These are phyloP conservation scores for Homalodisca vitripennis DNA, from an alignment of 1,140 invertebrate genomes.

Conservation along the genomic window DNA sequence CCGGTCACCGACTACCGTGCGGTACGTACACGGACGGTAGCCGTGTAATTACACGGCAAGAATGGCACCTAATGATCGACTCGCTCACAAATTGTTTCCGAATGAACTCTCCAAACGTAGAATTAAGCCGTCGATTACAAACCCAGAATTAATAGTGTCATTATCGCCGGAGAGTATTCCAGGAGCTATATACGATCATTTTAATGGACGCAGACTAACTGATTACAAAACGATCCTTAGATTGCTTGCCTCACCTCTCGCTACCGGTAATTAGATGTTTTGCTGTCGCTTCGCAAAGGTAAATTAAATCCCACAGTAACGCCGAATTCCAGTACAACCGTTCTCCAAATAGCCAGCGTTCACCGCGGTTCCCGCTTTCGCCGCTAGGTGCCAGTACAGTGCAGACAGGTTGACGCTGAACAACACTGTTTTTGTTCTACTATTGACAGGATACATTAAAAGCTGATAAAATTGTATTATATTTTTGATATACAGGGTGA, in stretches of 20 bases:
- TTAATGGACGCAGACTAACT: not conserved
- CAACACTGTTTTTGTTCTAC: too few relatives aligned
- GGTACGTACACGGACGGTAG: not conserved
- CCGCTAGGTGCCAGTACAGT: too few relatives aligned
- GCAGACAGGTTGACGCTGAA: too few relatives aligned
- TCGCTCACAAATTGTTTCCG: constrained; percentile 8
- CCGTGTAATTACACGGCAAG: not conserved
- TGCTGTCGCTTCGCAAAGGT: not conserved
- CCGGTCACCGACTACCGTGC: too few relatives aligned
- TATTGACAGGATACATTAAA: too few relatives aligned
- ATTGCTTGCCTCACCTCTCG: too few relatives aligned
- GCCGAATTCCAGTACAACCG: not conserved
- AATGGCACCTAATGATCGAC: constrained; percentile 4
- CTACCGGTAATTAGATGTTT: constrained; percentile 5
- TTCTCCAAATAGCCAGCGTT: not conserved
- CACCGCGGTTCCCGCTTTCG: too few relatives aligned
- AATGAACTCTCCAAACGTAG: constrained; percentile 15
- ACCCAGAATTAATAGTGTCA: not conserved
- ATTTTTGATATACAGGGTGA: too few relatives aligned
- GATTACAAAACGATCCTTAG: not conserved
- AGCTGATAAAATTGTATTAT: too few relatives aligned
- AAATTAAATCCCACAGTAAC: not conserved
- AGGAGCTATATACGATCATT: too few relatives aligned
- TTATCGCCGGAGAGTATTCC: not conserved
- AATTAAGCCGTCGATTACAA: constrained; percentile 17